Evolutionary conservation across 23 tunicate species (phyloP), one percentile per base, ranked within the genome.

Genomic region (Halocynthia aurantium): DNA sequence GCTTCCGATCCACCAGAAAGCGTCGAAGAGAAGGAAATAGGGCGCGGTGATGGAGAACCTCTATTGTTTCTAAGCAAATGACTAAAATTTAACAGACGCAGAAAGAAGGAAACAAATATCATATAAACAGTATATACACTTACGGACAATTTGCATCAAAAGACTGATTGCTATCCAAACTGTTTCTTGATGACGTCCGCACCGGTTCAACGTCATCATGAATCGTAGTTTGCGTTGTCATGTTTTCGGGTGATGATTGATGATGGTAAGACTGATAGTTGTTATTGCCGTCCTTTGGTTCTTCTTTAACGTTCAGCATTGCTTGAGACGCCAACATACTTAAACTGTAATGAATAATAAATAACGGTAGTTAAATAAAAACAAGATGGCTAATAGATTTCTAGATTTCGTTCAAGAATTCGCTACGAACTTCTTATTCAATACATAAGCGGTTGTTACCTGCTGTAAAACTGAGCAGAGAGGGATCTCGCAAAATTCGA

Each of bases 281-380:
- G 20, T 19, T 67, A 50, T 72, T 15, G 56, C 5, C 76, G 13
- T 53, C 62, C 22, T 77, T 62, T 22, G 81, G 55, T 22, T 63
- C 81, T 10, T 67, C 20, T 67, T 83, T 82, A 22, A 80, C 87
- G 77, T 88, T 88, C 53, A 84, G n/a, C 20, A 89, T 54, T 6
- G 96, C 96, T 60, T 82, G 85, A 22, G 80, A 65, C 20, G 96
- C 88, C 52, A 89, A 62, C 21, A 84, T 68, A 63, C 81, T 89
- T 66, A 89, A 80, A 54, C 96, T 89, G 67, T 21, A 89, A 88
- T 9, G 52, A 17, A 73, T 60, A 0, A 52, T 60, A 22, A 70
- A 66, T 49, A 19, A 61, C 51, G 12, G 15, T 62, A 22, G 13
- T 73, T 21, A 69, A 18, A 60, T n/a, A 60, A n/a, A n/a, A 60